These are phyloP conservation scores for Anas bahamensis DNA, from an alignment of 2,797 vertebrate species.

Conservation along the genomic window DNA sequence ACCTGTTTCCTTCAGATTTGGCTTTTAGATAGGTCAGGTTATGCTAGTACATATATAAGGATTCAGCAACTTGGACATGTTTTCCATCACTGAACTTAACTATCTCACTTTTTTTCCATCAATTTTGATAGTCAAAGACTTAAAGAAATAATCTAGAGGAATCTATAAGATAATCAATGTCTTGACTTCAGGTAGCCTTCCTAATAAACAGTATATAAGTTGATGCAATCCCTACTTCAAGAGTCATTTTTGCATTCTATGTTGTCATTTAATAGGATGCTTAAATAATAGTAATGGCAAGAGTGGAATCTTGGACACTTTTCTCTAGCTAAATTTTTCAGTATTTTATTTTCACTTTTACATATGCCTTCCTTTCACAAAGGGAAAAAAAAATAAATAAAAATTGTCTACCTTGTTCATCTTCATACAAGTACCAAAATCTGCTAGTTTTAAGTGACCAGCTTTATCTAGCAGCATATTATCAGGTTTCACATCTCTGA, in stretches of 20 bases:
- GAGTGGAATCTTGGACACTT: background rate
- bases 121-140: background rate
- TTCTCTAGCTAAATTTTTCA: background rate
- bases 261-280: background rate
- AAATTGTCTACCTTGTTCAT: constrained; percentile 93
- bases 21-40: background rate
- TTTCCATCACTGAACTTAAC: background rate
- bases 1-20: background rate
- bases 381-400: background rate
- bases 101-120: background rate
- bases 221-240: background rate
- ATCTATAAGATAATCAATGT: background rate
- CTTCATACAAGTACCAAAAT: constrained; percentile 99
- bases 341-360: constrained; percentile 6
- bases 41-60: background rate
- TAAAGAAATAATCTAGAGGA: background rate
- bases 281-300: background rate
- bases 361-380: background rate
- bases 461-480: constrained; percentile 99
- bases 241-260: background rate
- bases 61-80: background rate
- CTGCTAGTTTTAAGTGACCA: constrained; percentile 97
- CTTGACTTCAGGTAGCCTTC: background rate
- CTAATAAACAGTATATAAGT: background rate
- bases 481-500: constrained; percentile 98